Conservation (phyloP, 2,888 invertebrate genomes). For the Patella ulyssiponensis region DNA sequence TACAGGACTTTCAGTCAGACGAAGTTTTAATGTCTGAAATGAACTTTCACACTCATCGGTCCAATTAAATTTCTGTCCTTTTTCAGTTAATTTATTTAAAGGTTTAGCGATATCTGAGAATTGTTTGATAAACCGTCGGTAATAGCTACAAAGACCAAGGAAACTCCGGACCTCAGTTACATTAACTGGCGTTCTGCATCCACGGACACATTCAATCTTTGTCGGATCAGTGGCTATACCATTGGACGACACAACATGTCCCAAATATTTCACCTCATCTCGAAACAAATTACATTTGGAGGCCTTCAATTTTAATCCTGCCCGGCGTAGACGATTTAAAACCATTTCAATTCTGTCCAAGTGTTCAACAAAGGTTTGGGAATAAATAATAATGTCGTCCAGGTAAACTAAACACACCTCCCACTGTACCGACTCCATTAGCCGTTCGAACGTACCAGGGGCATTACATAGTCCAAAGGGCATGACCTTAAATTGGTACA, state of each 20-base stretch:
- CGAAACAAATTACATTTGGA: slow-evolving; percentile 33
- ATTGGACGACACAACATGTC: slow-evolving; percentile 16
- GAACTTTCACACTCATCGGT: slow-evolving; percentile 19
- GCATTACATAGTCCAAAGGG: slow-evolving; percentile 3
- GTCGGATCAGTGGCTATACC: slow-evolving; percentile 5
- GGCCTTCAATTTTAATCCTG: slow-evolving; percentile 27
- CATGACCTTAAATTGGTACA: background rate
- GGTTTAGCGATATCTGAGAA: slow-evolving; percentile 24
- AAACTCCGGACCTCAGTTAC: slow-evolving; percentile 12
- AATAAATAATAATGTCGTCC: slow-evolving; percentile 3
- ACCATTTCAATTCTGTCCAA: too few species aligned
- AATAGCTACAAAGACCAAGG: slow-evolving; percentile 2
- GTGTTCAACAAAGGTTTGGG: background rate
- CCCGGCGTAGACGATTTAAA: too few species aligned
- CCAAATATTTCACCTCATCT: slow-evolving; percentile 22
- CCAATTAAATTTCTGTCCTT: slow-evolving; percentile 36
- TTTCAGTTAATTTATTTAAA: slow-evolving; percentile 32
- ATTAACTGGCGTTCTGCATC: slow-evolving; percentile 7
- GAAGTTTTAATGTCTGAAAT: slow-evolving; percentile 32
- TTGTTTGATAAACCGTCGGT: slow-evolving; percentile 25
- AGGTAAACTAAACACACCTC: background rate
- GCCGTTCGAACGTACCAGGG: background rate
- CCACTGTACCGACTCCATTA: background rate
- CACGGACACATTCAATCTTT: slow-evolving; percentile 1
- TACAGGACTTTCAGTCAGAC: slow-evolving; percentile 34